Percentiles rank a stretch among this genome's conserved stretches.
Evolutionary conservation across 2,797 vertebrate species (phyloP).

Genomic region (Morelia viridis): DNA sequence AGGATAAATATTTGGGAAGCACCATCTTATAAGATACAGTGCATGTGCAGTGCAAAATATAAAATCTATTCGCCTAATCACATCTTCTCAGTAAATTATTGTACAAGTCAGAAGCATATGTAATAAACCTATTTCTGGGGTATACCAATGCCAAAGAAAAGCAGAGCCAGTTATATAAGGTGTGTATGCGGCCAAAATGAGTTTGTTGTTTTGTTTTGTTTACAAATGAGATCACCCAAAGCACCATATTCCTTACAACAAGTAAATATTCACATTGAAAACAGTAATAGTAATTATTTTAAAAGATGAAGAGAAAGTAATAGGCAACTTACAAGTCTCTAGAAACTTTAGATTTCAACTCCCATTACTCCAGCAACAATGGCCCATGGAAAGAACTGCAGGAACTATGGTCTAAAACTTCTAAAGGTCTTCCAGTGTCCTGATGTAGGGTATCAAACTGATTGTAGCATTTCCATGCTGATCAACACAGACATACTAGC

Average conservation of each 20-base stretch:
- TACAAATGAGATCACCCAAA: neutral
- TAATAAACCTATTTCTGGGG: neutral
- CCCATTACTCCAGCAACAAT: neutral
- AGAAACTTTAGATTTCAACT: neutral
- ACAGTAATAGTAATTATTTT: too few species aligned
- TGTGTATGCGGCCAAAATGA: neutral
- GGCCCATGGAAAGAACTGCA: neutral
- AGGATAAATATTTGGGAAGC: neutral
- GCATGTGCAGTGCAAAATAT: neutral
- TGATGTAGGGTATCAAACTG: neutral
- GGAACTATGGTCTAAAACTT: neutral
- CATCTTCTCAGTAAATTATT: slow-evolving; percentile 1
- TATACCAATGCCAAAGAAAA: neutral
- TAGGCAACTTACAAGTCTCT: neutral
- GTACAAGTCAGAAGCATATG: neutral
- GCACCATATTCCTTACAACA: neutral
- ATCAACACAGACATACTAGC: neutral
- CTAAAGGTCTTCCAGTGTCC: neutral
- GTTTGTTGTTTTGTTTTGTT: neutral
- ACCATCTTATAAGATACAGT: neutral
- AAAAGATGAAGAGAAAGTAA: neutral
- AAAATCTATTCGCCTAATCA: slow-evolving; percentile 7
- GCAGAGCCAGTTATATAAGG: neutral
- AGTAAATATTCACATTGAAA: neutral
- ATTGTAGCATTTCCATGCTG: neutral